These are phyloP conservation scores for Chinchilla lanigera DNA, from an alignment of 2,113 vertebrate species.

Conservation along the genomic window DNA sequence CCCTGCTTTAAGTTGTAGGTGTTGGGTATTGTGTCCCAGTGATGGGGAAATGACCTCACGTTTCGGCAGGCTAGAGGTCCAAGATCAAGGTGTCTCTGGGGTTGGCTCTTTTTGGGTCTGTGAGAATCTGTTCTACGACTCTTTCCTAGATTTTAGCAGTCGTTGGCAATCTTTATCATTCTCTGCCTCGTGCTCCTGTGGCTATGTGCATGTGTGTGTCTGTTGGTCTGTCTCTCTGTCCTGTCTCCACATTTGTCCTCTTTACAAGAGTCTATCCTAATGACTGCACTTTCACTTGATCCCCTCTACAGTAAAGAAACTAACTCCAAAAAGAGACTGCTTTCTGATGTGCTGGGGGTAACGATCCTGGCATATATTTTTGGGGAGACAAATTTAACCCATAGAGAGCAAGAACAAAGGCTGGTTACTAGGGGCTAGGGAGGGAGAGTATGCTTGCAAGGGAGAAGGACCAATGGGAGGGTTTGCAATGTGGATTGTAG, in stretches of 20 bases:
- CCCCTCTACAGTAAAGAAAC: background rate
- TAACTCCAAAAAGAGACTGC: background rate
- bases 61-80: background rate
- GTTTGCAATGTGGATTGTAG: background rate
- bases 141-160: background rate
- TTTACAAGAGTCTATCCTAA: background rate
- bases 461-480: background rate
- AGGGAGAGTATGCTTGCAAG: background rate
- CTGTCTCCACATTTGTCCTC: background rate
- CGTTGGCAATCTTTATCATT: background rate
- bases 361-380: background rate
- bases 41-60: background rate
- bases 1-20: background rate
- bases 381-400: background rate
- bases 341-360: background rate
- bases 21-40: background rate
- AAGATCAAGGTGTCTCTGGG: background rate
- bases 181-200: background rate
- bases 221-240: background rate
- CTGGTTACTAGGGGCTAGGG: background rate
- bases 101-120: background rate
- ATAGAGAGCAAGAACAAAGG: background rate
- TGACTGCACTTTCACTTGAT: background rate
- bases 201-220: background rate
- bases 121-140: background rate